Evolutionary conservation across 23 tunicate genomes (phyloP), one percentile per base, ranked within the genome.

Genomic region (Phallusia fumigata): DNA sequence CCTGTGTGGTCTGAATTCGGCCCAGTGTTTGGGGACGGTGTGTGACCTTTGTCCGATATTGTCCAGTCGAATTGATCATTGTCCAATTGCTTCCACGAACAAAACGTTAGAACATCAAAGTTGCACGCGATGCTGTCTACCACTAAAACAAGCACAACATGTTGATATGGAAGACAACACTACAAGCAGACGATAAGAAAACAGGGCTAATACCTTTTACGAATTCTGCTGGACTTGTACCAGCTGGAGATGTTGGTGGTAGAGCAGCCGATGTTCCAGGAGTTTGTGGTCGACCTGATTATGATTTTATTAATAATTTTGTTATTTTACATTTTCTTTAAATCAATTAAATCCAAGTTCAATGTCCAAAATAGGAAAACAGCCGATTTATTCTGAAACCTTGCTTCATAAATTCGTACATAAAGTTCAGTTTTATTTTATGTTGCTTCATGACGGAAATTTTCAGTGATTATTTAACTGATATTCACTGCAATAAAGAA

Each of bases 1-100:
- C 83, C 79, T 44, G 94, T 94, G 45, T 86, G 98, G 79, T 94
- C 98, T 12, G 28, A 22, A 44, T 11, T 78, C 18, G 98, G 98
- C 8, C 98, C 98, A 24, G 98, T 94, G 47, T 49, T 49, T 0
- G 64, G 76, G 0, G 94, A 85, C 0, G 52, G 85, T 10, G 88
- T 85, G 35, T 40, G 64, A 44, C 88, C 83, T 32, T 35, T 26
- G 18, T 51, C 73, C 19, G 93, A 92, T 15, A 94, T 80, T 13
- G 84, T 78, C 86, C 93, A 94, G 34, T 94, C 85, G 45, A 94
- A 94, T 0, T 89, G 79, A 40, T 94, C 94, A 73, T 22, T 31
- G 18, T 31, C 28, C 28, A 15, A 28, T 79, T 94, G 98, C 15
- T 49, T 77, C 98, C 98, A 94, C 36, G 50, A 19, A 76, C 98